A percentile compares a stretch with the other conserved stretches of the same genome.
These are phyloP conservation scores for Hirtodrosophila duncani DNA, from an alignment of 2,888 invertebrate genomes.

Conservation along the genomic window DNA sequence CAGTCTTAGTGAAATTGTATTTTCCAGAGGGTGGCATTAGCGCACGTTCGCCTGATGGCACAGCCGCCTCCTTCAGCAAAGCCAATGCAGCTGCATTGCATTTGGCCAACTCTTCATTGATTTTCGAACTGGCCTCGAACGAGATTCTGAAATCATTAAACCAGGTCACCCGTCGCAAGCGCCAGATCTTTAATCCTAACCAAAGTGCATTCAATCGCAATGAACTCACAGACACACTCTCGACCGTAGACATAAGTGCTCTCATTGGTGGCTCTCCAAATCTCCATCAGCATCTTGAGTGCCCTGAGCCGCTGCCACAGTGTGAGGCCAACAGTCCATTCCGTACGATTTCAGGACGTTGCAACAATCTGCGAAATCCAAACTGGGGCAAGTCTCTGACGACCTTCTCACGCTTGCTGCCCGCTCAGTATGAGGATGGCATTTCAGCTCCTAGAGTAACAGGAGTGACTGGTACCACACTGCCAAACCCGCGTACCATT, in stretches of 20 bases:
- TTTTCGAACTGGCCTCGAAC: constrained; percentile 91
- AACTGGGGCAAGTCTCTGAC: constrained; percentile 90
- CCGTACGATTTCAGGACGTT: constrained; percentile 87
- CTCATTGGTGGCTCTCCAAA: constrained; percentile 80
- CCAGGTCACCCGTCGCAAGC: constrained; percentile 81
- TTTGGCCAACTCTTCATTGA: constrained; percentile 90
- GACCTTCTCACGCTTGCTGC: constrained; percentile 89
- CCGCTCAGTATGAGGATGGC: constrained; percentile 93
- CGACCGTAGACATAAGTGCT: constrained; percentile 87
- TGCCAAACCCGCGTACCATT: constrained; percentile 92
- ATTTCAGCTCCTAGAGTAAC: constrained; percentile 88
- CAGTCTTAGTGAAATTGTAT: background rate
- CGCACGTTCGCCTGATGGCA: constrained; percentile 91
- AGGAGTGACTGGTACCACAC: constrained; percentile 85
- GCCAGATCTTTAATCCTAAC: constrained; percentile 86
- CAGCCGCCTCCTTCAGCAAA: constrained; percentile 93
- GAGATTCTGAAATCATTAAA: constrained; percentile 86
- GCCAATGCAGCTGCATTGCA: constrained; percentile 90
- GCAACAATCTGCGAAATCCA: constrained; percentile 92
- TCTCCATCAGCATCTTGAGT: constrained; percentile 79
- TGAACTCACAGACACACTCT: constrained; percentile 87
- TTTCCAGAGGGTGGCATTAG: constrained; percentile 86
- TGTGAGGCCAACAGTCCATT: constrained; percentile 87
- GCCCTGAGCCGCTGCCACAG: constrained; percentile 84
- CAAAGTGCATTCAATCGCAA: constrained; percentile 80